phyloP scores from a whole-genome alignment of 2,888 invertebrate genomes.

The Orgyia antiqua region DNA sequence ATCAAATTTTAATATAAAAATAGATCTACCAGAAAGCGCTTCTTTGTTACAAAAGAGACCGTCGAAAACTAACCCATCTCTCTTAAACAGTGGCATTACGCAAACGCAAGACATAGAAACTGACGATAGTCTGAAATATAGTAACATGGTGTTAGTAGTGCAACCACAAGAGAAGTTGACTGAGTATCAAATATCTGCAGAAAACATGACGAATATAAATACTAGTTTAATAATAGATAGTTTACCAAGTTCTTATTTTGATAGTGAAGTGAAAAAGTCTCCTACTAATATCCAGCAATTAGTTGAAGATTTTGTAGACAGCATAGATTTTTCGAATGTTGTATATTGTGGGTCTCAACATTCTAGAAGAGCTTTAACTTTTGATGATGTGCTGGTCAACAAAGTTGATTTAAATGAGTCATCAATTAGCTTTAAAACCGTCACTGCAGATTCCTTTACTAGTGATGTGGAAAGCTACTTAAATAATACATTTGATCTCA shows the following conservation, averaged over 20 bases:
- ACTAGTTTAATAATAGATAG: constrained; percentile 24
- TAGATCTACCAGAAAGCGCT: constrained; percentile 18
- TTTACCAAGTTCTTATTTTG: constrained; percentile 18
- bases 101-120: too few relatives aligned
- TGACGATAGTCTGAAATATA: constrained; percentile 17
- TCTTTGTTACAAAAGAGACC: constrained; percentile 26
- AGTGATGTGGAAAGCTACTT: constrained; percentile 31
- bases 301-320: constrained; percentile 44
- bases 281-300: constrained; percentile 32
- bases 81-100: too few relatives aligned
- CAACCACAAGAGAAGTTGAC: constrained; percentile 12
- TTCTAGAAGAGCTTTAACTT: constrained; percentile 21
- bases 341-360: constrained; percentile 30
- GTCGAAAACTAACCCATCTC: too few relatives aligned
- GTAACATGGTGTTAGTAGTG: constrained; percentile 31
- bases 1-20: constrained; percentile 33
- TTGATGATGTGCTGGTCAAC: constrained; percentile 14
- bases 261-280: constrained; percentile 20
- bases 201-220: constrained; percentile 11
- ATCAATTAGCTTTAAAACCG: constrained; percentile 33
- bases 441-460: constrained; percentile 26
- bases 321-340: constrained; percentile 25
- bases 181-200: constrained; percentile 1
- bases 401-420: constrained; percentile 23
- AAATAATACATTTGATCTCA: constrained; percentile 32